Evolutionary conservation across 2,888 invertebrate species (phyloP).

Genomic region (Hirtodrosophila confusa): DNA sequence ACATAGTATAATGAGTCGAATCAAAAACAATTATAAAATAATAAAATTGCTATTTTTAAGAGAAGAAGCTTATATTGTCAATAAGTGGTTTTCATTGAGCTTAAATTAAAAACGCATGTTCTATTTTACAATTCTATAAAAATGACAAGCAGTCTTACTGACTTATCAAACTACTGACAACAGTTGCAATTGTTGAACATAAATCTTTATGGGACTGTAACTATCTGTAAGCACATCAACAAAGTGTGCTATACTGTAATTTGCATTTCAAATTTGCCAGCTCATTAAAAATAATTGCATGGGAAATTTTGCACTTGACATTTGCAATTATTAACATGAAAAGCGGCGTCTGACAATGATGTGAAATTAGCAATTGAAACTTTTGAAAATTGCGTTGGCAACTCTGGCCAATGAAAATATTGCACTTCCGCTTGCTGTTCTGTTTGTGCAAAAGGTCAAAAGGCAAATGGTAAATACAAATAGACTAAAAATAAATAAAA

Average conservation of each 20-base stretch:
- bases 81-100: too few species aligned
- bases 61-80: too few species aligned
- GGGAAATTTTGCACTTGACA: constrained; percentile 45
- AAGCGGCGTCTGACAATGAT: constrained; percentile 23
- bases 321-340: constrained; percentile 34
- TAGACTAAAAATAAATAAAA: constrained; percentile 35
- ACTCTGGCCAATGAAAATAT: constrained; percentile 17
- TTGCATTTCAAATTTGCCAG: constrained; percentile 39
- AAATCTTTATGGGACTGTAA: background rate
- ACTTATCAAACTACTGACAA: background rate
- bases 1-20: too few species aligned
- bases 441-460: constrained; percentile 1
- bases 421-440: constrained; percentile 12
- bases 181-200: background rate
- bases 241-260: constrained; percentile 12
- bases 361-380: constrained; percentile 25
- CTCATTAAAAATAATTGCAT: constrained; percentile 45
- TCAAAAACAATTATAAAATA: too few species aligned
- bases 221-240: constrained; percentile 5
- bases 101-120: too few species aligned
- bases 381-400: constrained; percentile 9
- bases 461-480: too few species aligned
- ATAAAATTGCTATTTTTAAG: too few species aligned
- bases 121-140: background rate
- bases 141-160: background rate